phyloP scores from a whole-genome alignment of 2,797 vertebrate genomes.

The Pteropus rufus region DNA sequence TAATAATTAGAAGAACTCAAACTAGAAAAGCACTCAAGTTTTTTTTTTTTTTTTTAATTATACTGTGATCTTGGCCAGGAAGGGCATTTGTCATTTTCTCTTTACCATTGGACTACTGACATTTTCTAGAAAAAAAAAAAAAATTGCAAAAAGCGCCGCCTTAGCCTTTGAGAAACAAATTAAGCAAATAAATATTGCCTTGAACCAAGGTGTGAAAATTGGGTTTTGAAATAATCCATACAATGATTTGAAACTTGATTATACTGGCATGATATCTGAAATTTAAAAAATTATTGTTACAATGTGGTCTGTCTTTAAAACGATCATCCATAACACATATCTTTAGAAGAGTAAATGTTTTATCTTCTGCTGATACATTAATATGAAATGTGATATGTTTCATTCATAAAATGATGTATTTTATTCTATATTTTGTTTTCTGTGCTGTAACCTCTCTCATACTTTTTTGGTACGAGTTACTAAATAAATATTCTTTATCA shows the following conservation, averaged over 20 bases:
- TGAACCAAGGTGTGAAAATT: background rate
- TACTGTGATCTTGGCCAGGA: background rate
- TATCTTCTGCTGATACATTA: background rate
- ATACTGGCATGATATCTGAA: background rate
- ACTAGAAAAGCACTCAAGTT: background rate
- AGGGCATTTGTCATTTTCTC: background rate
- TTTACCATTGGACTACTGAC: background rate
- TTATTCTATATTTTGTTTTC: background rate
- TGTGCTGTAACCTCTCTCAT: background rate
- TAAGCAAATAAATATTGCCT: background rate
- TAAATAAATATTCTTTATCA: background rate
- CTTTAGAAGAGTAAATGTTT: background rate
- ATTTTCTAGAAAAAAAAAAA: slow-evolving; percentile 1
- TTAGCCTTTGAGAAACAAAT: background rate
- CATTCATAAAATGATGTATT: background rate
- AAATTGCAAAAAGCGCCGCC: background rate
- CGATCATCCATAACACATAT: background rate
- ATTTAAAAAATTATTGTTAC: background rate
- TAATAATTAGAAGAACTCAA: background rate
- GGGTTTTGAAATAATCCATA: background rate
- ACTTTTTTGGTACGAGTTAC: background rate
- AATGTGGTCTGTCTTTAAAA: background rate
- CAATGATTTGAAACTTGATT: background rate
- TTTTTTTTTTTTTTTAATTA: background rate
- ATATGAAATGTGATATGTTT: background rate